Percentiles rank a stretch among this genome's conserved stretches.
Evolutionary conservation across 2,888 invertebrate genomes (phyloP).

Genomic region (Eudasyphora cyanicolor): DNA sequence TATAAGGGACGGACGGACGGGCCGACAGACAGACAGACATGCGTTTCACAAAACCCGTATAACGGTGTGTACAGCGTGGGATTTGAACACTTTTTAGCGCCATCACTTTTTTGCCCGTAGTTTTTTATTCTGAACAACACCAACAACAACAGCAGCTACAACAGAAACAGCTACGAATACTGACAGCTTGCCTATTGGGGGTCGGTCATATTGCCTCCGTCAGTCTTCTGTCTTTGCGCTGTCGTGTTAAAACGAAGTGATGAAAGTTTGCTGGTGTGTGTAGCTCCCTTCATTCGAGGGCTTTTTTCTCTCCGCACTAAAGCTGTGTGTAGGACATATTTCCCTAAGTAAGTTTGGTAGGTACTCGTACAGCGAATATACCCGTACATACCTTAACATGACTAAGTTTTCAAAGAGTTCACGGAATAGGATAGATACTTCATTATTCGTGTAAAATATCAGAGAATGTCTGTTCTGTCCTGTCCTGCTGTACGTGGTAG

Average conservation of each 20-base stretch:
- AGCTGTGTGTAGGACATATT: neutral
- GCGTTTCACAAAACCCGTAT: slow-evolving; percentile 27
- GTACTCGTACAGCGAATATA: neutral
- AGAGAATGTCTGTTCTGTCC: neutral
- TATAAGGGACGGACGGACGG: too few relatives aligned
- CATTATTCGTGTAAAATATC: neutral
- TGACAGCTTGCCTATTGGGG: slow-evolving; percentile 4
- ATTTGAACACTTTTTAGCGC: slow-evolving; percentile 13
- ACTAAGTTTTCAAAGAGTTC: neutral
- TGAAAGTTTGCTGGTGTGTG: neutral
- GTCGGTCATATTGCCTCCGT: too few relatives aligned
- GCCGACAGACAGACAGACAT: too few relatives aligned
- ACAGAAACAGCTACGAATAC: neutral
- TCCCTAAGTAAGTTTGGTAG: too few relatives aligned
- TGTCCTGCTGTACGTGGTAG: too few relatives aligned
- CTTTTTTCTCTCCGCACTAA: neutral
- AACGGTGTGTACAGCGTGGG: slow-evolving; percentile 8
- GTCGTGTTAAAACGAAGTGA: neutral
- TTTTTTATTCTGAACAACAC: slow-evolving; percentile 32
- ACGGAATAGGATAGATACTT: neutral
- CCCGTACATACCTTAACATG: neutral
- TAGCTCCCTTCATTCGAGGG: too few relatives aligned
- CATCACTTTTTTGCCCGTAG: slow-evolving; percentile 25
- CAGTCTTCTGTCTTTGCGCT: too few relatives aligned
- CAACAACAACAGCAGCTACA: neutral